phyloP scores from a whole-genome alignment of 2,113 vertebrate genomes.

The Festucalex cinctus region DNA sequence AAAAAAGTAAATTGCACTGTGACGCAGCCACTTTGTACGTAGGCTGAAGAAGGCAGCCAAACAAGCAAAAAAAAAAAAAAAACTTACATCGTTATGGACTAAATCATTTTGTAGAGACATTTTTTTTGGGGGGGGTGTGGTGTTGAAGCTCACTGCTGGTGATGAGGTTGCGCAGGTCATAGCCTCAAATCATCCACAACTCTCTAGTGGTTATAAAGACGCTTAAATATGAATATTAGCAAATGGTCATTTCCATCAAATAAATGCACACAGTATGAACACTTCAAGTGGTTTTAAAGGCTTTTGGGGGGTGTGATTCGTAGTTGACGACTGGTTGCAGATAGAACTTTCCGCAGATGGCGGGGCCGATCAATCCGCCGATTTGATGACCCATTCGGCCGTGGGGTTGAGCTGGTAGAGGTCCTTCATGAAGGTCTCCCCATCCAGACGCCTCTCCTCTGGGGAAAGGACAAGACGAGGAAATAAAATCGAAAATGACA shows the following conservation, averaged over 20 bases:
- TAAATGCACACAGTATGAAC: background rate
- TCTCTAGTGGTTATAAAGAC: background rate
- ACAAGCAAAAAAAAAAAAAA: background rate
- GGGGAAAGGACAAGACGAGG: background rate
- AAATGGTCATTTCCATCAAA: background rate
- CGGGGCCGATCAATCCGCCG: conserved; percentile 44
- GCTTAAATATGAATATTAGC: background rate
- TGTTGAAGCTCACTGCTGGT: background rate
- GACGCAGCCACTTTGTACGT: background rate
- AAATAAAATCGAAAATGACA: too few species aligned
- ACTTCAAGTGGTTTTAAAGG: background rate
- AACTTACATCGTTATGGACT: background rate
- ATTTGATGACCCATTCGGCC: conserved; percentile 94
- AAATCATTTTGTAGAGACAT: background rate
- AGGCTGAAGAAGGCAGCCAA: background rate
- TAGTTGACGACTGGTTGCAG: background rate
- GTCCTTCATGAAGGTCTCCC: conserved; percentile 90
- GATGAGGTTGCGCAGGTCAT: background rate
- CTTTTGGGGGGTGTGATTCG: background rate
- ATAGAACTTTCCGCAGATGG: background rate
- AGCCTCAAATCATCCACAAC: background rate
- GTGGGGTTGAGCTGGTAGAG: conserved; percentile 87
- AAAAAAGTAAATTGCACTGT: background rate
- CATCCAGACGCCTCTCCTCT: conserved; percentile 91
- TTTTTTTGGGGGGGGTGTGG: background rate